Conservation (phyloP, 1,140 invertebrate species). For the Drosophila grimshawi region DNA sequence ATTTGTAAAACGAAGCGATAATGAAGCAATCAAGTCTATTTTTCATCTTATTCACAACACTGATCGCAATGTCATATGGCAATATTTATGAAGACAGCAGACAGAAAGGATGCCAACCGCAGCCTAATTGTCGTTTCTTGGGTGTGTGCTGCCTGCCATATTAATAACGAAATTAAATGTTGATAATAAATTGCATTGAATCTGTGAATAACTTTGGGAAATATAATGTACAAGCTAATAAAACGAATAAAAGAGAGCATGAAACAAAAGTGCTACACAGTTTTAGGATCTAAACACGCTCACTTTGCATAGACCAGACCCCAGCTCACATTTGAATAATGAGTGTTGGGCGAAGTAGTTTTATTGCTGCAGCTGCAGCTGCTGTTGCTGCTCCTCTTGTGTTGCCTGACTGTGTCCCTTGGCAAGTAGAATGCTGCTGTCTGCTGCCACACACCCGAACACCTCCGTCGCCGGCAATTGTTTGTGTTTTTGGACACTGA, state of each 20-base stretch:
- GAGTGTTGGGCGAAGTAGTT: slow-evolving; percentile 52
- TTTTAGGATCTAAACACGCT: background rate
- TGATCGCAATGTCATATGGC: background rate
- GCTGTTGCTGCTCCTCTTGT: background rate
- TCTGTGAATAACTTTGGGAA: background rate
- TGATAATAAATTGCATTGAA: background rate
- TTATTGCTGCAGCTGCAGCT: slow-evolving; percentile 33
- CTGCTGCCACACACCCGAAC: slow-evolving; percentile 6
- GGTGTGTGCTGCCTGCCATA: background rate
- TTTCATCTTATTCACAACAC: background rate
- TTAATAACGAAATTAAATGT: too few species aligned
- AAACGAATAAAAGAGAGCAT: slow-evolving; percentile 3
- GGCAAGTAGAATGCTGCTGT: slow-evolving; percentile 37
- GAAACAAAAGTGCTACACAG: background rate
- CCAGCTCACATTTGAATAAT: slow-evolving; percentile 73
- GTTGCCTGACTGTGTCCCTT: slow-evolving; percentile 41
- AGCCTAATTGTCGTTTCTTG: slow-evolving; percentile 8
- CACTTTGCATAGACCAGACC: slow-evolving; percentile 19
- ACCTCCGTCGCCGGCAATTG: background rate
- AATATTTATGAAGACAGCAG: too few species aligned
- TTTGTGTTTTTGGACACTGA: slow-evolving; percentile 49
- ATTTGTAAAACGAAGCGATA: background rate
- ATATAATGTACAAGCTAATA: slow-evolving; percentile 9
- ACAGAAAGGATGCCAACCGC: slow-evolving; percentile 27
- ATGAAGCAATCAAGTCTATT: background rate